Conservation (phyloP, 2,888 invertebrate genomes). For the Trichacis sp. region DNA sequence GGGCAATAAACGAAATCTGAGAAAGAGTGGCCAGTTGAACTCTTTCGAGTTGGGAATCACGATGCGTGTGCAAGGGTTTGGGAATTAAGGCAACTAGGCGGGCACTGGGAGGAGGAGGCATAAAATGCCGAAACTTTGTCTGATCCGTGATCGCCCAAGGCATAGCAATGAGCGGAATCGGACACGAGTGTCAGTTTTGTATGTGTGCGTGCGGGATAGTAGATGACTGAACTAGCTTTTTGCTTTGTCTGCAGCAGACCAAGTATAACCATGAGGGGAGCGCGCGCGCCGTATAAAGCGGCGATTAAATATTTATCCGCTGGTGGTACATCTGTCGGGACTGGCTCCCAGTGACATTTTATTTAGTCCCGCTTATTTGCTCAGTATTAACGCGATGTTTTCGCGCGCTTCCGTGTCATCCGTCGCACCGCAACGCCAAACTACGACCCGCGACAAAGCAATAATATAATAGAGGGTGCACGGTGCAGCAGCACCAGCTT, state of each 20-base stretch:
- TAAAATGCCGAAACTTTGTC: constrained; percentile 38
- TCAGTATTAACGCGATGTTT: constrained; percentile 62
- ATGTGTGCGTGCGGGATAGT: no score
- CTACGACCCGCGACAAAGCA: no score
- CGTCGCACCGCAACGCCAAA: constrained; percentile 12
- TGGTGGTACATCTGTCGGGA: constrained; percentile 65
- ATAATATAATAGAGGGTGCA: constrained; percentile 22
- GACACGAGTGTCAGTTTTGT: background rate
- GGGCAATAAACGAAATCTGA: no score
- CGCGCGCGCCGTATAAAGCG: constrained; percentile 45
- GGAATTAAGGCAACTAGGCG: constrained; percentile 48
- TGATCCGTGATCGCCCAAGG: constrained; percentile 35
- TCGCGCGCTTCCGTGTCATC: constrained; percentile 37
- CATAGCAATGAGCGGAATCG: constrained; percentile 40
- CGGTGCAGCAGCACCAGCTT: no score
- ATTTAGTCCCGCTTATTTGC: constrained; percentile 64
- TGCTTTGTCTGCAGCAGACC: constrained; percentile 37
- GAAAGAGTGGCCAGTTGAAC: no score
- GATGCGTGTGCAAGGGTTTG: constrained; percentile 41
- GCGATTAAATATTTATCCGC: constrained; percentile 68
- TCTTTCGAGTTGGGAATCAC: no score
- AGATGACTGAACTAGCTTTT: constrained; percentile 22
- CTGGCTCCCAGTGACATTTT: constrained; percentile 62
- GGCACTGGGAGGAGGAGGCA: constrained; percentile 39
- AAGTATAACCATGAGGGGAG: constrained; percentile 25